Base-by-base conservation (phyloP, 2,888 invertebrate genomes). In the Villa cingulata region DNA sequence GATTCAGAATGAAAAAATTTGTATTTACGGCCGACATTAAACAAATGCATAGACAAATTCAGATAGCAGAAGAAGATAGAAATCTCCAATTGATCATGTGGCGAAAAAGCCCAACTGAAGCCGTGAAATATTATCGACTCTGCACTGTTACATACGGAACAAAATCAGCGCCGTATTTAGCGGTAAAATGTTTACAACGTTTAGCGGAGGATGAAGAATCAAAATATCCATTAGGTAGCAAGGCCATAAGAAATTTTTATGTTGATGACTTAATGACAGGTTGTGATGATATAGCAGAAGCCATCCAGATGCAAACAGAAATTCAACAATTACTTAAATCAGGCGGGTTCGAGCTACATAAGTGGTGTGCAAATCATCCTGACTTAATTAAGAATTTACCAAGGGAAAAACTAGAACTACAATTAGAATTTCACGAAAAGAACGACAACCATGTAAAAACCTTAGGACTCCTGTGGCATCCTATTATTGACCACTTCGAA, bases 241-340 rank as follows among this genome's bases (percentile, higher is more conserved):
- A 9, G 1, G 29, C 29, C 1, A 32, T 32, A 12, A 5, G 12
- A 2, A n/a, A 39, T 14, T 42, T 46, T 16, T 42, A 48, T 17
- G 38, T 48, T 2, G 45, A 48, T 36, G 45, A 48, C n/a, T 20
- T 48, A 2, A 34, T 48, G 16, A 16, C 48, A 9, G 45, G 48
- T 4, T 18, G 15, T 12, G n/a, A 48, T 34, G 36, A 37, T 6
- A 20, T 50, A 2, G n/a, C 2, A 7, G 12, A 37, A 17, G 6
- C 4, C 1, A 37, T 37, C 4, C 5, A 9, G 12, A 9, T 3
- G 9, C 17, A 37, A 37, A n/a, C n/a, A n/a, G n/a, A n/a, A n/a
- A 15, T 37, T 4, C 6, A 10, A 1, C 3, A 2, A 10, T n/a
- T 12, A 2, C n/a, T 5, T 1, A 19, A 18, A 15, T 14, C 12